Conservation (phyloP, 1,140 invertebrate genomes). For the Hyles vespertilio region DNA sequence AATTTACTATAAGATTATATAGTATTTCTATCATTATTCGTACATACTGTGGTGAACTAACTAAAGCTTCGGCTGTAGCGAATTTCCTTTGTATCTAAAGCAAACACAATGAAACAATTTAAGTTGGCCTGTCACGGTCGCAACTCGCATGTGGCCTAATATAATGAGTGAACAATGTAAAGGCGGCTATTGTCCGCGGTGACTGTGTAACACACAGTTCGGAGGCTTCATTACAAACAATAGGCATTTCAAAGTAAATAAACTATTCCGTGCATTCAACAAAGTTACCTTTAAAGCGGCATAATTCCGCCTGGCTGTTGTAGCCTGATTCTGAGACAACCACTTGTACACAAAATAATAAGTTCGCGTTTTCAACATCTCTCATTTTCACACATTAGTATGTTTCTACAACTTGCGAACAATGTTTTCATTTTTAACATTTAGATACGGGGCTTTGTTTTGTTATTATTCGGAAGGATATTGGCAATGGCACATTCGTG, state of each 20-base stretch:
- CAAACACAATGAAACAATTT: constrained; percentile 5
- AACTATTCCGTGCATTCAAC: constrained; percentile 14
- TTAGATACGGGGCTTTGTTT: too few species aligned
- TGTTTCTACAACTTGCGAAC: constrained; percentile 1
- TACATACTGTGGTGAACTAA: too few species aligned
- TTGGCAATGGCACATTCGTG: too few species aligned
- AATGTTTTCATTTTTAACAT: neutral
- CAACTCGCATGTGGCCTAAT: constrained; percentile 4
- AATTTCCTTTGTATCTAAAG: neutral
- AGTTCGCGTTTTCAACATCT: neutral
- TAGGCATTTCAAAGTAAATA: constrained; percentile 19
- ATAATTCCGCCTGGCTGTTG: constrained; percentile 7
- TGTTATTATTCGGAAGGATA: too few species aligned
- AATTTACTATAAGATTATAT: too few species aligned
- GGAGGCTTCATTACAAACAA: constrained; percentile 8
- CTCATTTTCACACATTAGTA: constrained; percentile 3
- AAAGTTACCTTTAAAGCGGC: constrained; percentile 15
- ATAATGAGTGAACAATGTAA: constrained; percentile 18
- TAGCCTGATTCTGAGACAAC: constrained; percentile 5
- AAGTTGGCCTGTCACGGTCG: constrained; percentile 7
- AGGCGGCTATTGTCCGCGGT: constrained; percentile 15
- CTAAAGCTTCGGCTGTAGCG: too few species aligned
- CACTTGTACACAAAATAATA: constrained; percentile 12
- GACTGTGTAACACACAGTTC: constrained; percentile 10
- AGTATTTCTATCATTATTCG: too few species aligned